Conservation (phyloP, 2,888 invertebrate species). For the Meandrusa payeni region DNA sequence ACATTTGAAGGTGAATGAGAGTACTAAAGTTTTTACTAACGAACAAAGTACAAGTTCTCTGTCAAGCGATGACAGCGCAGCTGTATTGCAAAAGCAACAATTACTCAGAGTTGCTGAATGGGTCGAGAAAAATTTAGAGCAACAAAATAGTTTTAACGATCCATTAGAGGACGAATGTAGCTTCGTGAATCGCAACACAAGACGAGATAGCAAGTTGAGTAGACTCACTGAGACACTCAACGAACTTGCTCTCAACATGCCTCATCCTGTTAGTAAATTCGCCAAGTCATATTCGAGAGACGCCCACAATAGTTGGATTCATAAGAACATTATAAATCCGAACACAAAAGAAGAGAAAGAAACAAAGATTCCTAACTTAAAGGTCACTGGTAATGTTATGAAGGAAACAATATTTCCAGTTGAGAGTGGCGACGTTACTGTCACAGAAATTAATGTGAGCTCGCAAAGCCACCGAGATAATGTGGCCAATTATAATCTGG, state of each 20-base stretch:
- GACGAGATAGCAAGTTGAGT: slow-evolving; percentile 60
- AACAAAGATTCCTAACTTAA: slow-evolving; percentile 38
- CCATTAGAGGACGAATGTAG: slow-evolving; percentile 65
- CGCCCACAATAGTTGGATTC: slow-evolving; percentile 52
- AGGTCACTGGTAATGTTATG: slow-evolving; percentile 48
- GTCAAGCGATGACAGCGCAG: slow-evolving; percentile 77
- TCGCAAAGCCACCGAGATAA: slow-evolving; percentile 38
- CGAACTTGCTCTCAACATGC: slow-evolving; percentile 72
- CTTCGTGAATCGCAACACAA: slow-evolving; percentile 49
- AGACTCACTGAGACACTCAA: slow-evolving; percentile 67
- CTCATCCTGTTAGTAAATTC: slow-evolving; percentile 72
- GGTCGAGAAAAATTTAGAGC: slow-evolving; percentile 85
- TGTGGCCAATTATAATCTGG: slow-evolving; percentile 2
- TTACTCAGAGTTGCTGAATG: slow-evolving; percentile 87
- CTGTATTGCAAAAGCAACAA: slow-evolving; percentile 82
- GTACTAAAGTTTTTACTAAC: slow-evolving; percentile 67
- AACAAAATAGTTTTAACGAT: slow-evolving; percentile 69
- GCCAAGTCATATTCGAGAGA: slow-evolving; percentile 58
- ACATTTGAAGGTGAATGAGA: slow-evolving; percentile 70
- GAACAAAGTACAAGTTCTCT: slow-evolving; percentile 76
- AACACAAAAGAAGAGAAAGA: slow-evolving; percentile 40
- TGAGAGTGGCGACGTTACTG: slow-evolving; percentile 59
- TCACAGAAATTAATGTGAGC: slow-evolving; percentile 58
- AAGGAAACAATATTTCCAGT: slow-evolving; percentile 73
- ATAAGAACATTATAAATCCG: slow-evolving; percentile 40